Conservation (phyloP, 2,888 invertebrate genomes). For the Lissonota sp. region DNA sequence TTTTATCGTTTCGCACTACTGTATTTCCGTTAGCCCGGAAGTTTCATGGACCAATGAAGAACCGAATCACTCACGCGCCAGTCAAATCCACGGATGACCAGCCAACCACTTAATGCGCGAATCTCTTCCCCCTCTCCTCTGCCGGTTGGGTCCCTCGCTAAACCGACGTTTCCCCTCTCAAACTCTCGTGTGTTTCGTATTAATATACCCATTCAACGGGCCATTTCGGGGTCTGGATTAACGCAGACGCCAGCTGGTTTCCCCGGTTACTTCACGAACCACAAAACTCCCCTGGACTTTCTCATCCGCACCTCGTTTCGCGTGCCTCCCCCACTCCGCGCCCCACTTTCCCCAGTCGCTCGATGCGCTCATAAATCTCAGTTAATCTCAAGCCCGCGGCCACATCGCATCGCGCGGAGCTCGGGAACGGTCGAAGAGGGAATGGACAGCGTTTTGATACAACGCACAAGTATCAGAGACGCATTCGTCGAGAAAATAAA, state of each 20-base stretch:
- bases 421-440: background rate
- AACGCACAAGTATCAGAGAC: conserved; percentile 41
- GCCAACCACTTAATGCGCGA: conserved; percentile 41
- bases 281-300: background rate
- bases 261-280: conserved; percentile 58
- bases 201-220: conserved; percentile 68
- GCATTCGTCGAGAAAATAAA: conserved; percentile 67
- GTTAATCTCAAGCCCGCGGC: conserved; percentile 75
- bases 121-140: background rate
- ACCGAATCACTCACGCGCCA: conserved; percentile 49
- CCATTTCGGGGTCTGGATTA: conserved; percentile 76
- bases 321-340: background rate
- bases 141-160: conserved; percentile 39
- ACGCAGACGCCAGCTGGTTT: conserved; percentile 76
- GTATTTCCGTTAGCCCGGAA: conserved; percentile 53
- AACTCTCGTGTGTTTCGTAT: background rate
- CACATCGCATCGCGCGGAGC: background rate
- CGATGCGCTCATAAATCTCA: conserved; percentile 76
- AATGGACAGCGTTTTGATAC: background rate
- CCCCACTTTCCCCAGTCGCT: background rate
- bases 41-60: conserved; percentile 60
- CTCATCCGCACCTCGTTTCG: background rate
- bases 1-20: conserved; percentile 66
- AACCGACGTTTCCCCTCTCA: conserved; percentile 55
- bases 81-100: conserved; percentile 70